A percentile compares a stretch with the other conserved stretches of the same genome.
phyloP scores from a whole-genome alignment of 37 sponge, comb jelly and placozoan genomes.

The Crambe crambe region DNA sequence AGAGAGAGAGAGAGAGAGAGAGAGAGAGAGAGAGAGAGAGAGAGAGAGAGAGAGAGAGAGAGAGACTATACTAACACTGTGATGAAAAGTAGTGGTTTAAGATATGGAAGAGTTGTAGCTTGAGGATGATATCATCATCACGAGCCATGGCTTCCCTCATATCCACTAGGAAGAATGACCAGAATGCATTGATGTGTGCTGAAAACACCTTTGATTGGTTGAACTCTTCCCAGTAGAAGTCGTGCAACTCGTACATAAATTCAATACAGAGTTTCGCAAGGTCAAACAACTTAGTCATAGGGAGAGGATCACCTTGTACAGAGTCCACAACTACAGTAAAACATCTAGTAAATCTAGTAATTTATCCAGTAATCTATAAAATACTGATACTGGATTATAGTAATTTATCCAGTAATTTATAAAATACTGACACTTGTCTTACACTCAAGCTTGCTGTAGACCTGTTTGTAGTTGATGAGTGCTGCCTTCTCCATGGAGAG shows the following conservation, averaged over 20 bases:
- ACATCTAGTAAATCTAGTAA: not conserved
- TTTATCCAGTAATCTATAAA: constrained; percentile 6
- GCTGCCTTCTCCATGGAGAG: constrained; percentile 43
- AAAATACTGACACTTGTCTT: constrained; percentile 6
- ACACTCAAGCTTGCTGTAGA: constrained; percentile 20
- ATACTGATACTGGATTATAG: not conserved
- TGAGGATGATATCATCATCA: constrained; percentile 21
- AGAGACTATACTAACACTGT: constrained; percentile 31
- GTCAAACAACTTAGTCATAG: constrained; percentile 10
- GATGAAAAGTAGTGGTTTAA: constrained; percentile 55
- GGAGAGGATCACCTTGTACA: constrained; percentile 7
- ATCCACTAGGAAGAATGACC: constrained; percentile 53
- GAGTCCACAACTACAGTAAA: not conserved
- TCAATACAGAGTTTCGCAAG: constrained; percentile 47
- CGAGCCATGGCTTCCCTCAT: constrained; percentile 20
- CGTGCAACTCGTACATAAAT: constrained; percentile 72
- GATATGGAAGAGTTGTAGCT: constrained; percentile 46
- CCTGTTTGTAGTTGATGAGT: constrained; percentile 43
- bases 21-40: not conserved
- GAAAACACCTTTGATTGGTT: constrained; percentile 12
- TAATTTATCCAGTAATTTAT: constrained; percentile 1
- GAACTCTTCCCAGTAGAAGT: constrained; percentile 48
- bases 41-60: not conserved
- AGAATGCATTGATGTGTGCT: constrained; percentile 51
- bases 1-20: constrained; percentile 2